phyloP scores from a whole-genome alignment of 2,797 vertebrate species.

The Cuculus canorus region DNA sequence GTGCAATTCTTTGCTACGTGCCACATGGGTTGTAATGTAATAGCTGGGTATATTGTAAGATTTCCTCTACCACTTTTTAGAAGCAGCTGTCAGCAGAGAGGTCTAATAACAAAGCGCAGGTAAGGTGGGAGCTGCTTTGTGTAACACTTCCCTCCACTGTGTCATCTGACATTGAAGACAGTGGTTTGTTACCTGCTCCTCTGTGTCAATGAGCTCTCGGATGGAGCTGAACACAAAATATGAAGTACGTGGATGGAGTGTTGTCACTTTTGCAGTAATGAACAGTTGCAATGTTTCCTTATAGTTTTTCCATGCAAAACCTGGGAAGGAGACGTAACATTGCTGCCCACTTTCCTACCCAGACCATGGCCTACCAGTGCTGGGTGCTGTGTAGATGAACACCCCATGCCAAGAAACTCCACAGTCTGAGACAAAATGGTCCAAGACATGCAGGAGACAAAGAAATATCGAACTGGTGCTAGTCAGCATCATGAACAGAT shows the following conservation, averaged over 20 bases:
- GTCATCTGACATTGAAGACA: not conserved
- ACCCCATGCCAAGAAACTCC: not conserved
- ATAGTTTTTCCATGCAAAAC: not conserved
- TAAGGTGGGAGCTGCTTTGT: constrained; percentile 4
- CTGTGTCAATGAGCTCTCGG: not conserved
- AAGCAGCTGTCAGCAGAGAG: constrained; percentile 81
- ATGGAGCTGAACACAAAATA: not conserved
- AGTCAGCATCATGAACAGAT: not conserved
- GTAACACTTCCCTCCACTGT: accelerated
- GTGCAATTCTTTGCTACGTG: constrained; percentile 47
- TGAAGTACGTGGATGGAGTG: not conserved
- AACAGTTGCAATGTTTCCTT: not conserved
- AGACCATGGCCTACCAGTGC: not conserved
- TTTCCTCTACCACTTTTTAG: constrained; percentile 80
- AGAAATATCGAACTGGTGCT: not conserved
- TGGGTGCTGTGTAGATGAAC: not conserved
- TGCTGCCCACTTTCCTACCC: not conserved
- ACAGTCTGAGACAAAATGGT: not conserved
- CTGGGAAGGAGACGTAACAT: not conserved
- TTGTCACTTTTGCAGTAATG: not conserved
- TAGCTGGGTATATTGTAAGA: constrained; percentile 80
- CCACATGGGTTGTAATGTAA: constrained; percentile 77
- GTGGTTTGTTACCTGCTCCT: not conserved
- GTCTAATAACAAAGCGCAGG: constrained; percentile 47
- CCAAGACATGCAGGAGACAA: not conserved